A percentile compares a stretch with the other conserved stretches of the same genome.
Evolutionary conservation across 2,797 vertebrate genomes (phyloP).

Genomic region (Poecile montanus): DNA sequence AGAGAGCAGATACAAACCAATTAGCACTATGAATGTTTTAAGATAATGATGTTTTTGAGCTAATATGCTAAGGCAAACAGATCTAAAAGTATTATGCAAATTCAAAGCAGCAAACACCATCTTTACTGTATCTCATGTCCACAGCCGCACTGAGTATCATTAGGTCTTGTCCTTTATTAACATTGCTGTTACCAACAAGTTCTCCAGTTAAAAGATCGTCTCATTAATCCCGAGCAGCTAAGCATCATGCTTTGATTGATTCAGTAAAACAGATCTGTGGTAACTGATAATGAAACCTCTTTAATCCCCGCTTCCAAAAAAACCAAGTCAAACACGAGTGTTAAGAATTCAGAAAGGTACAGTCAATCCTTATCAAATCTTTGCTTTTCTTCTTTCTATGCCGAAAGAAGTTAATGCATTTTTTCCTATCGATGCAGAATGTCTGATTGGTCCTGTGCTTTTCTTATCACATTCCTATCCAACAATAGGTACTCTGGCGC

Average conservation of each 20-base stretch:
- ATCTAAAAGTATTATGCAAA: slow-evolving; percentile 1
- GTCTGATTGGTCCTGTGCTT: not conserved
- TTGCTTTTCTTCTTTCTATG: slow-evolving; percentile 12
- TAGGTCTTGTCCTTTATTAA: slow-evolving; percentile 30
- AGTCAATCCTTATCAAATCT: slow-evolving; percentile 49
- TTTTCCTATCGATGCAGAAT: not conserved
- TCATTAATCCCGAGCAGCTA: slow-evolving; percentile 58
- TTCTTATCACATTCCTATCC: not conserved
- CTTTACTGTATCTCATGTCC: not conserved
- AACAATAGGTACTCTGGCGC: slow-evolving; percentile 20
- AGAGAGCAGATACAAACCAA: slow-evolving; percentile 5
- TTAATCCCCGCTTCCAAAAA: slow-evolving; percentile 56
- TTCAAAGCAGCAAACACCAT: not conserved
- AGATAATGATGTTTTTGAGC: not conserved
- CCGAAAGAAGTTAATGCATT: slow-evolving; percentile 24
- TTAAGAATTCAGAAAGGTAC: slow-evolving; percentile 34
- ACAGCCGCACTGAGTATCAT: not conserved
- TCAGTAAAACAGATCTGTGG: slow-evolving; percentile 34
- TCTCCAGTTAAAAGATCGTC: not conserved
- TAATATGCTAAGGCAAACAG: slow-evolving; percentile 8
- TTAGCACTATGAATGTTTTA: slow-evolving; percentile 12
- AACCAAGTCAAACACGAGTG: not conserved
- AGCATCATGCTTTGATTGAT: slow-evolving; percentile 55
- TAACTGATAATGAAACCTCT: slow-evolving; percentile 52
- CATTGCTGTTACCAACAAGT: not conserved